phyloP scores from a whole-genome alignment of 2,888 invertebrate species.

The Ashinkailepas kermadecensis region DNA sequence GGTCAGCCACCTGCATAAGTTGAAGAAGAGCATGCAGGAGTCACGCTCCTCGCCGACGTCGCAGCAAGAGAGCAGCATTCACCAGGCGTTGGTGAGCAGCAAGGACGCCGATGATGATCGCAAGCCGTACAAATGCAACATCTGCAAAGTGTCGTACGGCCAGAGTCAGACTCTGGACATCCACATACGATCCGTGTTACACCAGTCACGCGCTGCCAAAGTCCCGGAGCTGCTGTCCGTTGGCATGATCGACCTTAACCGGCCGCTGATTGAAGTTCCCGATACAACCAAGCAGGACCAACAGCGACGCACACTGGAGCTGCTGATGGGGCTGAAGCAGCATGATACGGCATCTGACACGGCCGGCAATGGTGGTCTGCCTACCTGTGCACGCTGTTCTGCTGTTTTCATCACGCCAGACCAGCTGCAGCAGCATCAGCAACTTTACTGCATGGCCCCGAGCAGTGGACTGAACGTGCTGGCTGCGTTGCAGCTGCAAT shows the following conservation, averaged over 20 bases:
- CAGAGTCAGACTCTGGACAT: constrained; percentile 87
- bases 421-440: constrained; percentile 73
- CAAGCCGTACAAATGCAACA: constrained; percentile 84
- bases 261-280: constrained; percentile 81
- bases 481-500: neutral
- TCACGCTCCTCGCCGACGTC: constrained; percentile 49
- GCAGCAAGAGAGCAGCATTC: constrained; percentile 31
- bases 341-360: constrained; percentile 51
- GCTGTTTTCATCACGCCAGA: constrained; percentile 71
- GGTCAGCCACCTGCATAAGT: constrained; percentile 88
- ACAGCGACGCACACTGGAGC: constrained; percentile 26
- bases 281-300: constrained; percentile 44
- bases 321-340: constrained; percentile 34
- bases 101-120: constrained; percentile 61
- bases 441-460: constrained; percentile 59
- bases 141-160: constrained; percentile 83
- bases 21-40: constrained; percentile 80
- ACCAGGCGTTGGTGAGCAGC: constrained; percentile 25
- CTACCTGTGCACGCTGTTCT: constrained; percentile 70
- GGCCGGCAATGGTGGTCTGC: constrained; percentile 48
- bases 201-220: constrained; percentile 82
- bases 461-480: neutral
- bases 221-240: constrained; percentile 74
- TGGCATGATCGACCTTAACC: constrained; percentile 77
- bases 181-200: constrained; percentile 83